Conservation (phyloP, 2,888 invertebrate species). For the Harmothoe impar region DNA sequence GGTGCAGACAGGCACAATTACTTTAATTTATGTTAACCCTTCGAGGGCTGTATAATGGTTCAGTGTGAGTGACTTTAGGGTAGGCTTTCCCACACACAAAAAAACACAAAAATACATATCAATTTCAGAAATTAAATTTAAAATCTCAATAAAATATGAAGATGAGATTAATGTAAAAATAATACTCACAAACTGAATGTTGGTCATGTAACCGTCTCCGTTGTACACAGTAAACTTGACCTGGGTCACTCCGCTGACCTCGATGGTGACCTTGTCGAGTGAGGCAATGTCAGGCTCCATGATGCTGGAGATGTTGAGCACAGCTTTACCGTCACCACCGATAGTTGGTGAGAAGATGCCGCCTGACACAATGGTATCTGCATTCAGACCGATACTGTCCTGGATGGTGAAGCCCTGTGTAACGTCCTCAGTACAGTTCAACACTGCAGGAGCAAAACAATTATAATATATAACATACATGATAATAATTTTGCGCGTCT, state of each 20-base stretch:
- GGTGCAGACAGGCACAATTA: too few species aligned
- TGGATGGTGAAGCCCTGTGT: background rate
- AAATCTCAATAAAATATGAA: too few species aligned
- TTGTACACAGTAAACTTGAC: conserved; percentile 51
- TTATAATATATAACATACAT: too few species aligned
- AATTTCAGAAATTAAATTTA: too few species aligned
- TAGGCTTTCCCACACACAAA: too few species aligned
- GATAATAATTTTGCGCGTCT: too few species aligned
- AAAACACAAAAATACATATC: too few species aligned
- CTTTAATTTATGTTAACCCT: too few species aligned
- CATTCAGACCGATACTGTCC: background rate
- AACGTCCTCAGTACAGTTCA: conserved; percentile 3
- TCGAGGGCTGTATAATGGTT: too few species aligned
- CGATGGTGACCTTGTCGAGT: conserved; percentile 2
- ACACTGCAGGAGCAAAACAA: conserved; percentile 32
- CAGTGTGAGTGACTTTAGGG: too few species aligned
- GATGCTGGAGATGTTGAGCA: conserved; percentile 51
- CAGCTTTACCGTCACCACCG: background rate
- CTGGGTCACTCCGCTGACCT: conserved; percentile 38
- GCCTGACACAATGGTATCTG: background rate
- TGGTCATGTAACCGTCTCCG: conserved; percentile 55
- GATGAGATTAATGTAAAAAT: too few species aligned
- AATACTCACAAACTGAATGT: conserved; percentile 46
- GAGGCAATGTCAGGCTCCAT: conserved; percentile 37
- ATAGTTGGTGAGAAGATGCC: conserved; percentile 39